These are phyloP conservation scores for Amniataba percoides DNA, from an alignment of 2,797 vertebrate genomes.

Conservation along the genomic window DNA sequence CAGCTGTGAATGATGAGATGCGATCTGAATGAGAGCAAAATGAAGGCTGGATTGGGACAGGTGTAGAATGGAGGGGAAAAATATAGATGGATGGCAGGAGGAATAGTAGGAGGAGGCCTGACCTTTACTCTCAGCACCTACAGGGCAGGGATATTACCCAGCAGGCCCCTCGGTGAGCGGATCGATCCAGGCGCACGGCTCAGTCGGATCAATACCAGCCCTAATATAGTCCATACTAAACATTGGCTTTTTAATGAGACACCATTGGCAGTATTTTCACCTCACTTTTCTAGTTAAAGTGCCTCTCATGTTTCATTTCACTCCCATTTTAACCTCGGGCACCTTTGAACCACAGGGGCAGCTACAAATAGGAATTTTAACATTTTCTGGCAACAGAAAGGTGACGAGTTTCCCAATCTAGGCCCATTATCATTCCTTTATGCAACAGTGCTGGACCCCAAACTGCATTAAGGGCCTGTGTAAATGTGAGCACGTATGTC, in stretches of 20 bases:
- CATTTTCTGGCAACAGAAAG: conserved; percentile 7
- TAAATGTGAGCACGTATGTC: conserved; percentile 6
- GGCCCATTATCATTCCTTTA: conserved; percentile 8
- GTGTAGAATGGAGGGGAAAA: conserved; percentile 17
- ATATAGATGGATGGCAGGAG: conserved; percentile 30
- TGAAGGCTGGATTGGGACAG: conserved; percentile 29
- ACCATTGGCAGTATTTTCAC: conserved; percentile 52
- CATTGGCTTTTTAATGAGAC: conserved; percentile 63
- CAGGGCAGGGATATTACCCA: conserved; percentile 66
- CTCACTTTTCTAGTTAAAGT: conserved; percentile 42
- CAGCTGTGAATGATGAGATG: conserved; percentile 23
- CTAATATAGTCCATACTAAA: conserved; percentile 68
- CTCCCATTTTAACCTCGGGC: conserved; percentile 9
- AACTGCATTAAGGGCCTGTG: background rate
- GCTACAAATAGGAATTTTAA: conserved; percentile 21
- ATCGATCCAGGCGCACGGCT: conserved; percentile 65
- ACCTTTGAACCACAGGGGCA: background rate
- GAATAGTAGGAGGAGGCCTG: conserved; percentile 43
- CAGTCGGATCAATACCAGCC: conserved; percentile 61
- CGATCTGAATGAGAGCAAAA: conserved; percentile 7
- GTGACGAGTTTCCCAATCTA: background rate
- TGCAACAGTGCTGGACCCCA: conserved; percentile 2
- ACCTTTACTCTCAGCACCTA: conserved; percentile 72
- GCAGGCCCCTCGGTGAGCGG: conserved; percentile 44
- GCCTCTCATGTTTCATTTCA: conserved; percentile 46